Percentiles rank a stretch among this genome's conserved stretches.
phyloP scores from a whole-genome alignment of 2,888 invertebrate species.

The Gisinianus flammeolus region DNA sequence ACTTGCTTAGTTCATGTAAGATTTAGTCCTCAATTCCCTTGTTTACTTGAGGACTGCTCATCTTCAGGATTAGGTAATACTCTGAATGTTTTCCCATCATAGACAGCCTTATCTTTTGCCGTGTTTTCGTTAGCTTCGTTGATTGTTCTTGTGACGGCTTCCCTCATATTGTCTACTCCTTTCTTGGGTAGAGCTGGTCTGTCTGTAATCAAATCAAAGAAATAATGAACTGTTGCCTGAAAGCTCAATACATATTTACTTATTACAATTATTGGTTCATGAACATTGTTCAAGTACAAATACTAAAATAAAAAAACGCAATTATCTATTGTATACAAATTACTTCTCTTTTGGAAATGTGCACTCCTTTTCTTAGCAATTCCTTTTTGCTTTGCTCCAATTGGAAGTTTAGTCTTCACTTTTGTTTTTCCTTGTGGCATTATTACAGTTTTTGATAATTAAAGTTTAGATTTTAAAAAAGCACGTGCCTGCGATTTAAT shows the following conservation, averaged over 20 bases:
- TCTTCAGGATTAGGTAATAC: conserved; percentile 18
- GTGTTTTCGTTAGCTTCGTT: conserved; percentile 44
- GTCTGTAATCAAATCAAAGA: conserved; percentile 36
- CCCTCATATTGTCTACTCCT: conserved; percentile 30
- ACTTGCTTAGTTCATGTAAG: too few relatives aligned
- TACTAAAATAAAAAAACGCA: too few relatives aligned
- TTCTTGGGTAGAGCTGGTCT: conserved; percentile 46
- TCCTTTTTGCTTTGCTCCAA: conserved; percentile 39
- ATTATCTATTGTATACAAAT: conserved; percentile 4
- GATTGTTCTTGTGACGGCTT: conserved; percentile 45
- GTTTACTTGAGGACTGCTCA: too few relatives aligned
- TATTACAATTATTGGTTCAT: too few relatives aligned
- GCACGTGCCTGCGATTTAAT: too few relatives aligned
- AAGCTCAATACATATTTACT: too few relatives aligned
- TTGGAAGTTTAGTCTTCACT: conserved; percentile 42
- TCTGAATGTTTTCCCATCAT: conserved; percentile 46
- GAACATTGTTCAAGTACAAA: too few relatives aligned
- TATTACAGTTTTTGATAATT: background rate
- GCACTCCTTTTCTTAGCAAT: conserved; percentile 41
- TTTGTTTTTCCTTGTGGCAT: conserved; percentile 49
- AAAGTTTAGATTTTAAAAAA: too few relatives aligned
- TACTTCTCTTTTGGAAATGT: conserved; percentile 46
- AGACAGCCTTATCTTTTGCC: conserved; percentile 42
- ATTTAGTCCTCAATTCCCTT: too few relatives aligned
- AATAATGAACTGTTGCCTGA: background rate